Percentiles rank a stretch among this genome's conserved stretches.
Conservation (phyloP, 2,113 vertebrate species). For the Trachemys scripta region DNA sequence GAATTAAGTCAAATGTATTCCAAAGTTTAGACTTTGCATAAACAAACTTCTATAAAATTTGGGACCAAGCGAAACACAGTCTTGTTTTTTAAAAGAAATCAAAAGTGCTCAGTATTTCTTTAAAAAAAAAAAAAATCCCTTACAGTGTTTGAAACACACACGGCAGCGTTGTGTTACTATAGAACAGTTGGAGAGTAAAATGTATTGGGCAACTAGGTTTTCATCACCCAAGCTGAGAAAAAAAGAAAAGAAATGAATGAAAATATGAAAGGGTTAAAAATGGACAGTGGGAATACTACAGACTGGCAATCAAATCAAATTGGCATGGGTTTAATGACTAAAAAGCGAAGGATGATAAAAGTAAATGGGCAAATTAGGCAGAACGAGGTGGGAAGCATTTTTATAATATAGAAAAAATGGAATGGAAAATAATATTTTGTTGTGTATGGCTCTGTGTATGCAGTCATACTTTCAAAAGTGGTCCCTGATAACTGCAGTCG, state of each 20-base stretch:
- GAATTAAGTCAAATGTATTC: not conserved
- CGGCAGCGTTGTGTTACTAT: not conserved
- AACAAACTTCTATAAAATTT: conserved; percentile 10
- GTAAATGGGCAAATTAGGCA: not conserved
- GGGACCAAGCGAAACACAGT: not conserved
- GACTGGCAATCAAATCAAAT: not conserved
- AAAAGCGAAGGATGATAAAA: not conserved
- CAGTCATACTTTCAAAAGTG: not conserved
- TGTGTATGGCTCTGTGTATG: not conserved
- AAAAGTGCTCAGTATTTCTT: not conserved
- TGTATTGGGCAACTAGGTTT: not conserved
- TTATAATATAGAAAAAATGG: not conserved
- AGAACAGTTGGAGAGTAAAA: not conserved
- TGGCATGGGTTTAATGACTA: not conserved
- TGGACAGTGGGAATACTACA: not conserved
- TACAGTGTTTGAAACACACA: not conserved
- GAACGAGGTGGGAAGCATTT: not conserved
- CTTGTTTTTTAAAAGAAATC: not conserved
- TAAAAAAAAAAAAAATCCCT: not conserved
- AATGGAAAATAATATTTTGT: not conserved
- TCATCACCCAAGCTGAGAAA: conserved; percentile 2
- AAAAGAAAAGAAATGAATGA: not conserved
- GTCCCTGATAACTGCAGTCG: not conserved
- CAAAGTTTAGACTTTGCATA: conserved; percentile 4
- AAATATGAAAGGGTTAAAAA: conserved; percentile 11